phyloP scores from a whole-genome alignment of 2,113 vertebrate species.

The Ranitomeya imitator region DNA sequence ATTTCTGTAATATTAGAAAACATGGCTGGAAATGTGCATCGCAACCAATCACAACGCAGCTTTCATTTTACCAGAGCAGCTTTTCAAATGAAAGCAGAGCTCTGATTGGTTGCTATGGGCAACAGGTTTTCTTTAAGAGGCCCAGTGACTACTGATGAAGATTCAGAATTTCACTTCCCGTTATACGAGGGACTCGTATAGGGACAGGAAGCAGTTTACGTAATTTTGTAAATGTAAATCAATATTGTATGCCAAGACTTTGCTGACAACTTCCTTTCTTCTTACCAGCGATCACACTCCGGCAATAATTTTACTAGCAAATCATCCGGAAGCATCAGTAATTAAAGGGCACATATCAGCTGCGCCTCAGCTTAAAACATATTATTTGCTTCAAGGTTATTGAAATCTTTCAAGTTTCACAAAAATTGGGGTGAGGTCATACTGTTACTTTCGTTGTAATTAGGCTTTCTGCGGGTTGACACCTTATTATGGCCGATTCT shows the following conservation, averaged over 20 bases:
- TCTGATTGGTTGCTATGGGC: too few relatives aligned
- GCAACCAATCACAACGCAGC: too few relatives aligned
- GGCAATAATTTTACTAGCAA: background rate
- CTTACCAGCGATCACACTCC: background rate
- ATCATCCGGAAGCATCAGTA: constrained; percentile 11
- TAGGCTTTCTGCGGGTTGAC: background rate
- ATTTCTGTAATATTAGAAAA: too few relatives aligned
- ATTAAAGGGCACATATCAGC: background rate
- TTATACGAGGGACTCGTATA: too few relatives aligned
- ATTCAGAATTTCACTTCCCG: background rate
- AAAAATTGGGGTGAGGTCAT: constrained; percentile 25
- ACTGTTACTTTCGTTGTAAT: constrained; percentile 2
- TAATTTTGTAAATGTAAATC: background rate
- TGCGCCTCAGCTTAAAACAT: background rate
- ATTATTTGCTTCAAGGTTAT: constrained; percentile 10
- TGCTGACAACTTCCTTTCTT: constrained; percentile 15
- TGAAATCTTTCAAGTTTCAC: background rate
- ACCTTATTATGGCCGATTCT: background rate
- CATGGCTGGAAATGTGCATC: too few relatives aligned
- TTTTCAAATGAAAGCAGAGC: too few relatives aligned
- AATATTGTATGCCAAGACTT: constrained; percentile 4
- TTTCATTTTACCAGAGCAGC: too few relatives aligned
- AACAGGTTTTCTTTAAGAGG: too few relatives aligned
- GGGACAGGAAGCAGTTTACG: background rate
- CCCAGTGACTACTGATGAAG: too few relatives aligned